Percentiles rank a stretch among this genome's conserved stretches.
Conservation (phyloP, 2,797 vertebrate species). For the Gastrophryne carolinensis region DNA sequence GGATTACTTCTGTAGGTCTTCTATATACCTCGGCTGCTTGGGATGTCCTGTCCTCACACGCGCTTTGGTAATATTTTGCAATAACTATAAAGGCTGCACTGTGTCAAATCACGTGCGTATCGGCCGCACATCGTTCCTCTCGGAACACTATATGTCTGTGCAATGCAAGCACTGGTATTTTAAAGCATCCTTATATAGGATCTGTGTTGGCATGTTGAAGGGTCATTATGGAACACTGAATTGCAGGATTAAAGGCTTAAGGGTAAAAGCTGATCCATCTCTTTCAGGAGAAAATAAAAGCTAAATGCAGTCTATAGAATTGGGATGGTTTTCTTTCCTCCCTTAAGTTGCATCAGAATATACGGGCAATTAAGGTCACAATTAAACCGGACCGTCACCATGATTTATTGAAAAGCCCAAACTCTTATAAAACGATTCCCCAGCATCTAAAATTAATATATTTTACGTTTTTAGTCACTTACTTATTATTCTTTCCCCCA, state of each 20-base stretch:
- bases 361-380: too few species aligned
- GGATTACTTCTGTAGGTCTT: slow-evolving; percentile 13
- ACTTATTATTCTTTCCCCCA: too few species aligned
- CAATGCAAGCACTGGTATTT: neutral
- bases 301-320: too few species aligned
- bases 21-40: slow-evolving; percentile 15
- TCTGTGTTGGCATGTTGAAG: neutral
- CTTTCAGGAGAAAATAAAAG: neutral
- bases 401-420: too few species aligned
- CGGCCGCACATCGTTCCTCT: neutral
- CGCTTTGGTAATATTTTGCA: slow-evolving; percentile 24
- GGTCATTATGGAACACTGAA: neutral
- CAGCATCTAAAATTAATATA: too few species aligned
- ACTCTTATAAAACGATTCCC: too few species aligned
- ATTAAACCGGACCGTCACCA: too few species aligned
- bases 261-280: neutral
- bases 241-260: neutral
- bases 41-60: slow-evolving; percentile 17
- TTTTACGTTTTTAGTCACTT: too few species aligned
- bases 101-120: neutral
- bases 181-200: neutral
- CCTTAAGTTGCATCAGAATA: too few species aligned
- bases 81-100: slow-evolving; percentile 37
- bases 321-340: too few species aligned
- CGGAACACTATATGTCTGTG: neutral